Base-by-base conservation (phyloP, 2,888 invertebrate species). In the Orchesellides sinensis region DNA sequence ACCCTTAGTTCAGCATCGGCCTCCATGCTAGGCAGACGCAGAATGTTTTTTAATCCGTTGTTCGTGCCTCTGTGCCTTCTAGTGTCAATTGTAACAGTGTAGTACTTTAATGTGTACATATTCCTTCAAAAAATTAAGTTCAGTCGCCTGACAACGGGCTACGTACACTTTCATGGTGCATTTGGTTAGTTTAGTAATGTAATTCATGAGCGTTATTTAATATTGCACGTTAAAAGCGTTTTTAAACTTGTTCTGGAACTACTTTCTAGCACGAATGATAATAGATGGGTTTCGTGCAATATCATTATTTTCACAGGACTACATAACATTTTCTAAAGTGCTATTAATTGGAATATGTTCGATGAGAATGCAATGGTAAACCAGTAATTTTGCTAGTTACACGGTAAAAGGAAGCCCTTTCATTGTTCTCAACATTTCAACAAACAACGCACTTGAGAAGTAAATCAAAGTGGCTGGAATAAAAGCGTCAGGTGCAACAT, bases 401-500 rank as follows among this genome's bases (percentile, higher is more conserved):
- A 40, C 10, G n/a, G 10, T 10, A 40, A n/a, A 10, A 40, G 40
- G 2, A 40, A 40, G n/a, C 10, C 10, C n/a, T 40, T 8, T 40
- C 4, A 2, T 40, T 40, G 32, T 6, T 40, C n/a, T 40, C n/a
- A 14, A 14, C 14, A 14, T 40, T 10, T 14, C 40, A 40, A 10
- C 10, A 14, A n/a, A 40, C 40, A n/a, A 40, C 40, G 40, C 8
- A 10, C 25, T 54, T 54, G 12, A 54, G 23, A 1, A 25, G 17
- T 25, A 54, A 25, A 25, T 6, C 61, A n/a, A 29, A 29, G 8
- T 61, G 21, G 14, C 61, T 32, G 23, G 32, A 17, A 17, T 32
- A 6, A 45, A n/a, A 17, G 65, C 74, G 74, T 74, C 74, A 74
- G 74, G 74, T 74, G 74, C 52, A 65, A 29, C 65, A 54, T 52